Base-by-base conservation (phyloP, 2,113 vertebrate species). In the Grantiella picta region DNA sequence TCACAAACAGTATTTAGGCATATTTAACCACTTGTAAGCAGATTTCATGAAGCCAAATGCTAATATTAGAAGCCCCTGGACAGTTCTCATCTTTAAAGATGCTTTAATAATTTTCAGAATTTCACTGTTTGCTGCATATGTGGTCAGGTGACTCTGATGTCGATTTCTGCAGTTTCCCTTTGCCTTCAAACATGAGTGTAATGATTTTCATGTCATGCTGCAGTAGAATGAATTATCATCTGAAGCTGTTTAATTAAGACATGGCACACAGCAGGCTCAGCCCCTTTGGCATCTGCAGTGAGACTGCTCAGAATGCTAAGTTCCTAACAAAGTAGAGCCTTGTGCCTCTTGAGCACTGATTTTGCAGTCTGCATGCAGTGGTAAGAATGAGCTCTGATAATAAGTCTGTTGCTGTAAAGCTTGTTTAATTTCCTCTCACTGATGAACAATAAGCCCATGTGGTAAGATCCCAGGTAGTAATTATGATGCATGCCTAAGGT, bases 231-330 rank as follows among this genome's bases (percentile, higher is more conserved):
- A 83, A 92, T 97, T 96, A 88, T 78, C 85, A 66, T 95, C 68
- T 81, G 71, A 88, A 92, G 40, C 90, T 89, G 53, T 95, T 95
- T 92, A 93, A 96, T 95, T 96, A 95, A 96, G 92, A 90, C 19
- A 9, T 92, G 82, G 84, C 93, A 83, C 94, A 80, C 79, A 72
- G 85, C 75, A 95, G 93, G 85, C 79, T 92, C 54, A 88, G 64
- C 75, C 94, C 93, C 64, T 92, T 88, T 83, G 76, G 93, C 93
- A 73, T 82, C 82, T 66, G 45, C 88, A 69, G 71, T 0, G 11
- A 95, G 76, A 71, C 40, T 81, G 80, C 82, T 96, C 36, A 15
- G 90, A 95, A 95, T 94, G 40, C 61, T 66, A 88, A 95, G 40
- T 63, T 92, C 76, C 47, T 83, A 33, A 49, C 89, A 90, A 91